Conservation (phyloP, 2,797 vertebrate species). For the Coluber constrictor region DNA sequence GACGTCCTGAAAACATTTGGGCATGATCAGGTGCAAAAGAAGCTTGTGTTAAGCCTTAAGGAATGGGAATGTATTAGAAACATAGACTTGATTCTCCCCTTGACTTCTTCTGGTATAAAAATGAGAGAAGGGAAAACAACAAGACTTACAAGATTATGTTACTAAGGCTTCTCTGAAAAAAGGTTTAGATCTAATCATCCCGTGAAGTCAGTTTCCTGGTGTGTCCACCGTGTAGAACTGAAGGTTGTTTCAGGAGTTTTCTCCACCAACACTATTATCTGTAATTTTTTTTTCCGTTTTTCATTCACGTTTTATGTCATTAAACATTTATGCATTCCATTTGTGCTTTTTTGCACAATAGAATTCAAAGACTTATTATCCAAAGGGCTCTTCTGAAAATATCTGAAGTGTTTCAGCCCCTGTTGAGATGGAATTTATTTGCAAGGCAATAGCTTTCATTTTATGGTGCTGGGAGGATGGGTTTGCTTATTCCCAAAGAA, state of each 20-base stretch:
- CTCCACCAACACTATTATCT: not conserved
- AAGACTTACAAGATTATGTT: not conserved
- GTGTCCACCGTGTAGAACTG: not conserved
- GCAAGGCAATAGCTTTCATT: not conserved
- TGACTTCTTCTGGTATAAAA: not conserved
- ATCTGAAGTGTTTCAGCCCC: conserved; percentile 19
- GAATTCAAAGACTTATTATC: not conserved
- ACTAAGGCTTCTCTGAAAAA: not conserved
- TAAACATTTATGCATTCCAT: not conserved
- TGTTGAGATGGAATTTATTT: not conserved
- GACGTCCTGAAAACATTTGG: not conserved
- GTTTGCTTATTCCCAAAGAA: conserved; percentile 19
- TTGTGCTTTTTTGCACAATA: not conserved
- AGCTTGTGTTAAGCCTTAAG: not conserved
- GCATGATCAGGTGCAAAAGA: not conserved
- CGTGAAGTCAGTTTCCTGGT: not conserved
- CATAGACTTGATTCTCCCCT: not conserved
- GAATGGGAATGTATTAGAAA: not conserved
- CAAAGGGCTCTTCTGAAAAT: not conserved
- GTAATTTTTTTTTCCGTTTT: not conserved
- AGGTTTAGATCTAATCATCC: not conserved
- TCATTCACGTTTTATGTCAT: not conserved
- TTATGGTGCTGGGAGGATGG: not conserved
- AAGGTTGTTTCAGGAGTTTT: not conserved
- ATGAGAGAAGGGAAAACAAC: not conserved